Evolutionary conservation across 2,888 invertebrate species (phyloP).

Genomic region (Tenthredo mesomela): DNA sequence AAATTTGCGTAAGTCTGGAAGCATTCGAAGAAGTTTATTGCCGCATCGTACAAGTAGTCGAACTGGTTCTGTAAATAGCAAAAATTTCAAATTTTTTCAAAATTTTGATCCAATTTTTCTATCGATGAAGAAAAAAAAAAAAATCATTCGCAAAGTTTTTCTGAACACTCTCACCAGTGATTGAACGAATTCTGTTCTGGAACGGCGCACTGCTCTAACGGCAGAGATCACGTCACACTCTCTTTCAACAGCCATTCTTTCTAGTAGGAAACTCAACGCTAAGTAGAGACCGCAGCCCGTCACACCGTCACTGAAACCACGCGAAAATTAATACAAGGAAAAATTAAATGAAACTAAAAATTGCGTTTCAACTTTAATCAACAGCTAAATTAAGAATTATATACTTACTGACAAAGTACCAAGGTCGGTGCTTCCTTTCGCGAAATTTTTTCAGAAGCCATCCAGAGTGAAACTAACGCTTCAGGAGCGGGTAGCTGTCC

Average conservation of each 20-base stretch:
- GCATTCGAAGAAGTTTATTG: constrained; percentile 66
- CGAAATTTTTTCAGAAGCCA: constrained; percentile 71
- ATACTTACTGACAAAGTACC: constrained; percentile 77
- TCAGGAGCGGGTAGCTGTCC: constrained; percentile 66
- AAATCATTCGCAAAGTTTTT: not conserved
- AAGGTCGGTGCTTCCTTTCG: constrained; percentile 71
- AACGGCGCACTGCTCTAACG: constrained; percentile 77
- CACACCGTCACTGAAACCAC: constrained; percentile 77
- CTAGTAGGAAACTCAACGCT: constrained; percentile 77
- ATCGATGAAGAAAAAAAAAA: not conserved
- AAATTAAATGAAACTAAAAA: not conserved
- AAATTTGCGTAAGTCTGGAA: constrained; percentile 67
- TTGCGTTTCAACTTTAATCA: not conserved
- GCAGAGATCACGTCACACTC: constrained; percentile 79
- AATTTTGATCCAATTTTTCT: not conserved
- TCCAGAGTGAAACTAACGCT: constrained; percentile 74
- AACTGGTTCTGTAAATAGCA: constrained; percentile 67
- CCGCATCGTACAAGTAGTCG: constrained; percentile 69
- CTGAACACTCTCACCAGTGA: constrained; percentile 68
- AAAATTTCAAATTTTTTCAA: not conserved
- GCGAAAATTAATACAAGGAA: not conserved
- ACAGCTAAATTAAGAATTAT: constrained; percentile 1
- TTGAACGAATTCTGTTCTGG: constrained; percentile 75
- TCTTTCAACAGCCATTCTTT: constrained; percentile 79
- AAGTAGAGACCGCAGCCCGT: constrained; percentile 78